Base-by-base conservation (phyloP, 2,113 vertebrate species). In the Dicrurus megarhynchus region DNA sequence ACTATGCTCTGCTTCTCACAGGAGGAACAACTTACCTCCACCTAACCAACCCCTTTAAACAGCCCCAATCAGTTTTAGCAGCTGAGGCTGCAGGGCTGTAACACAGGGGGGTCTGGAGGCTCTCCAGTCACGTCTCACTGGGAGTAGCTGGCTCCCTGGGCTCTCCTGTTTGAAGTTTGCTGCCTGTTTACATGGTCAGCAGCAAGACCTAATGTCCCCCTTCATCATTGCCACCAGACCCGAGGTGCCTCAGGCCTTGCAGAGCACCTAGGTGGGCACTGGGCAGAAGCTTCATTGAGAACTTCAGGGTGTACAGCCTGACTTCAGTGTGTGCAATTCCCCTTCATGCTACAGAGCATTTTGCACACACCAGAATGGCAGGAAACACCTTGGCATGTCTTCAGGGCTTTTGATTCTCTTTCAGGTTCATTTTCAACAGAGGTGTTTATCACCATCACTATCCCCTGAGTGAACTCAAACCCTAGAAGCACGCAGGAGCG, bases 1-100 rank as follows among this genome's bases (percentile, higher is more conserved):
- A 1, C 41, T 37, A 2, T 0, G 1, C 28, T 32, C 24, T 6
- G 2, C 50, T 16, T 16, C 21, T 16, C 24, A 15, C 15, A 22
- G 6, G 3, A 52, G 2, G 17, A 70, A 23, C 26, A 76, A 9
- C 5, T 11, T 8, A 8, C 20, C 8, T 12, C 10, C 0, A 5
- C 0, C 49, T 23, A 69, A 69, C 0, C 0, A 70, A 15, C 9
- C 19, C 16, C n/a, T 67, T 42, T 63, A 35, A 55, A 4, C n/a
- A 59, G n/a, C 57, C 16, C 12, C 21, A 59, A 61, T 46, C 24
- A 63, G 5, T 8, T 18, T 42, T 10, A 44, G 52, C 56, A 93
- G 47, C 18, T 78, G 60, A 69, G 55, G 59, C 46, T 60, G 69
- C 32, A 81, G 28, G 10, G 50, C 18, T 78, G 50, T 28, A 52